Evolutionary conservation across 2,888 invertebrate species (phyloP).

Genomic region (Tipula lateralis): DNA sequence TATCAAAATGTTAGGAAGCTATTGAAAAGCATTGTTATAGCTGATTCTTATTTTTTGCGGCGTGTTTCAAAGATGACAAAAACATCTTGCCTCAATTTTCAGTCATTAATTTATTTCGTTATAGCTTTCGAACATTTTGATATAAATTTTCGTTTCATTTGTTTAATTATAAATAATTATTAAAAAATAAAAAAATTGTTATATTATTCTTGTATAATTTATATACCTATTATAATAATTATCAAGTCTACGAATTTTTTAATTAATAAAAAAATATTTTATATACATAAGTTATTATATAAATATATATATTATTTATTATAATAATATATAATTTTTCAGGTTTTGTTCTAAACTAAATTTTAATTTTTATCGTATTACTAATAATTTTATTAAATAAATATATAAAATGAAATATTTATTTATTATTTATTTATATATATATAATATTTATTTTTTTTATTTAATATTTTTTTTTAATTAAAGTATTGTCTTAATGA

Average conservation of each 20-base stretch:
- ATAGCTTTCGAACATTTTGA: background rate
- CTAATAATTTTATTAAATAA: background rate
- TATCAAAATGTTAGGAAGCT: background rate
- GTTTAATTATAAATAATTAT: background rate
- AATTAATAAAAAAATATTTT: conserved; percentile 24
- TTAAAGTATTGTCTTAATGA: conserved; percentile 36
- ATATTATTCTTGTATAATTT: background rate
- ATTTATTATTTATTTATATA: background rate
- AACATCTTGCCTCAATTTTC: background rate
- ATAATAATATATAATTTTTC: background rate
- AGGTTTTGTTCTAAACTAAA: background rate
- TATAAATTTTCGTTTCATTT: background rate
- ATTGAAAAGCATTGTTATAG: background rate
- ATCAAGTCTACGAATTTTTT: background rate
- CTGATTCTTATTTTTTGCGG: no score
- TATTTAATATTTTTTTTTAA: conserved; percentile 31
- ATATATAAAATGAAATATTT: background rate
- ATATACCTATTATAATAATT: background rate
- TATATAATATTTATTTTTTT: background rate
- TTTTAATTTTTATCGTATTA: background rate
- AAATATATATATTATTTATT: background rate
- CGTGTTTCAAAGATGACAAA: background rate
- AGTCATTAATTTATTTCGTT: background rate
- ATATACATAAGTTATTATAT: background rate
- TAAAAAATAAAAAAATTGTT: background rate